These are phyloP conservation scores for Stichodactyla helianthus DNA, from an alignment of 64 coral and sea anemone genomes.

Conservation along the genomic window DNA sequence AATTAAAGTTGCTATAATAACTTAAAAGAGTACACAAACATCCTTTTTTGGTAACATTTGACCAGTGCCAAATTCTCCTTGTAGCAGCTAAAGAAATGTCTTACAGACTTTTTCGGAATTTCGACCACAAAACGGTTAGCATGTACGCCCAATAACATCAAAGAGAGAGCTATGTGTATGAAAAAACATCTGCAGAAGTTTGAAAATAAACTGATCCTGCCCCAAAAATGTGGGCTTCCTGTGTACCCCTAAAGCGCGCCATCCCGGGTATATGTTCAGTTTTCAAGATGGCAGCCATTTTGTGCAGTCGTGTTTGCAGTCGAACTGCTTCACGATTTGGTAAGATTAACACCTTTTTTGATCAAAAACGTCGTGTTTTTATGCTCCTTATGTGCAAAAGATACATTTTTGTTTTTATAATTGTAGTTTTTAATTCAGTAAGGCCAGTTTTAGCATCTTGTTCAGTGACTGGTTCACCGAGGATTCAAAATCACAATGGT, in stretches of 20 bases:
- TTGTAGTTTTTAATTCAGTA: slow-evolving; percentile 14
- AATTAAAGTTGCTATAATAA: no score
- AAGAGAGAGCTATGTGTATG: not conserved
- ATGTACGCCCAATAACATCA: no score
- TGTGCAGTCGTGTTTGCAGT: slow-evolving; percentile 34
- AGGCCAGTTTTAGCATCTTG: slow-evolving; percentile 40
- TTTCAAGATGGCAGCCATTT: slow-evolving; percentile 53
- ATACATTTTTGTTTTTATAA: not conserved
- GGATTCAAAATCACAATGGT: slow-evolving; percentile 58
- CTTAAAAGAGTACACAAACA: no score
- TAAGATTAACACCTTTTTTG: not conserved
- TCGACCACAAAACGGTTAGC: no score
- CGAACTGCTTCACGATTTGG: slow-evolving; percentile 31
- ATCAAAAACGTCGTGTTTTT: not conserved
- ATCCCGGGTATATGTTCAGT: not conserved
- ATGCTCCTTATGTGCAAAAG: not conserved
- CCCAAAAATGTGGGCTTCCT: not conserved
- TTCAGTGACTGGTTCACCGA: slow-evolving; percentile 22
- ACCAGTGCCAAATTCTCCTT: no score
- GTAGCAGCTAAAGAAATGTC: no score
- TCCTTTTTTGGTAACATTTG: no score
- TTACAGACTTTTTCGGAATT: no score
- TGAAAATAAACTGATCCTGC: not conserved
- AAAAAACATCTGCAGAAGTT: not conserved
- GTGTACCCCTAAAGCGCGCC: not conserved